Evolutionary conservation across 2,797 vertebrate species (phyloP), one percentile per base, ranked within the genome.

Genomic region (Leptoclinus maculatus): DNA sequence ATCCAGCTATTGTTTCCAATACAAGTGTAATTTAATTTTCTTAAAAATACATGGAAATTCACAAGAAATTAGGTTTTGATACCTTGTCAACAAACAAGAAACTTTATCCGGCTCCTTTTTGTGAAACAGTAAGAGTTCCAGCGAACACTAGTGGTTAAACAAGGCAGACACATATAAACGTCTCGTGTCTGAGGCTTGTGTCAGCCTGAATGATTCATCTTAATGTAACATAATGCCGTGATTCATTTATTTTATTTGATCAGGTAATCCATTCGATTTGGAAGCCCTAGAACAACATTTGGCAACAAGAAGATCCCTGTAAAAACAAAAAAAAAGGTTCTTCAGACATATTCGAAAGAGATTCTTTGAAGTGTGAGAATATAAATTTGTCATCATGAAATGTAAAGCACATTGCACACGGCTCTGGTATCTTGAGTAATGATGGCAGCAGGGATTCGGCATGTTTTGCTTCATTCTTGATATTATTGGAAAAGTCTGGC

Each of bases 341-440:
- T 82, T 69, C 91, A 87, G 92, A 89, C 32, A 65, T 11, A 62
- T 89, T 84, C 90, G 49, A 90, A 91, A 92, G 62, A 68, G 56
- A 90, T 89, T 91, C 74, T 78, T 66, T 72, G 3, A 74, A 75
- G 66, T 85, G 83, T 83, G 41, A 86, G 83, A 81, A 77, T 75
- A 91, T 86, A 56, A 59, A 79, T 91, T 87, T 91, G 77, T 91
- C 83, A 84, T 83, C 66, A 80, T 79, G 67, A 90, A 90, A 93
- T 89, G 83, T 85, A 85, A 90, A 83, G 82, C 80, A 87, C 73
- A 87, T 91, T 91, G 76, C 83, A 79, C 75, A 82, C 63, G 53
- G 57, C 83, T 84, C 69, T 66, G 80, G 74, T 87, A 91, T 88
- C 87, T 87, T 82, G 59, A 84, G 60, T 68, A 34, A 83, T 74